These are phyloP conservation scores for Zelleria hepariella DNA, from an alignment of 2,888 invertebrate genomes.

Conservation along the genomic window DNA sequence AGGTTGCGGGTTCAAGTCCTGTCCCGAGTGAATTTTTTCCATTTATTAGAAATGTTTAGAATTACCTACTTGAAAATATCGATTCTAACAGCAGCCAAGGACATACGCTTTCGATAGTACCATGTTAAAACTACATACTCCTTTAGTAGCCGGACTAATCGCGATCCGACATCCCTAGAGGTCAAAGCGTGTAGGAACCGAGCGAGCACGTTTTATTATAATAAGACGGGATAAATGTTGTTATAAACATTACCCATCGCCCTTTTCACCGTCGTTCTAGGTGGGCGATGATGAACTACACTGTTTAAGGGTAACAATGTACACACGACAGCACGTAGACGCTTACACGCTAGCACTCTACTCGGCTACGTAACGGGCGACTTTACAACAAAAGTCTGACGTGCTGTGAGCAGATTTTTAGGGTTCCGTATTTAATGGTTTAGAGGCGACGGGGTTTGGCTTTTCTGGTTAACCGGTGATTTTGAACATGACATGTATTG, in stretches of 20 bases:
- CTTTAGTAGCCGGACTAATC: slow-evolving; percentile 57
- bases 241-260: slow-evolving; percentile 55
- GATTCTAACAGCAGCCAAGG: slow-evolving; percentile 17
- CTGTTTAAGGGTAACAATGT: not conserved
- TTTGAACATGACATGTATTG: no score
- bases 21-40: no score
- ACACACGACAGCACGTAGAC: no score
- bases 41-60: no score
- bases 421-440: no score
- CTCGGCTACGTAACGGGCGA: no score
- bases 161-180: slow-evolving; percentile 37
- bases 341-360: no score
- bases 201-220: slow-evolving; percentile 63
- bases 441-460: no score
- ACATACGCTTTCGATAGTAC: slow-evolving; percentile 20
- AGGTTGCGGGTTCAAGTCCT: no score
- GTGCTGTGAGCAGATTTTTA: no score
- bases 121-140: slow-evolving; percentile 38
- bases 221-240: slow-evolving; percentile 32
- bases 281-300: not conserved
- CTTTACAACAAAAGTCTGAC: no score
- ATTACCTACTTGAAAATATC: not conserved
- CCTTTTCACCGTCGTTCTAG: slow-evolving; percentile 20
- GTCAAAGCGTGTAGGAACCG: slow-evolving; percentile 61
- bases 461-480: no score